Evolutionary conservation across 2,888 invertebrate species (phyloP).

Genomic region (Caenorhabditis drosophilae): DNA sequence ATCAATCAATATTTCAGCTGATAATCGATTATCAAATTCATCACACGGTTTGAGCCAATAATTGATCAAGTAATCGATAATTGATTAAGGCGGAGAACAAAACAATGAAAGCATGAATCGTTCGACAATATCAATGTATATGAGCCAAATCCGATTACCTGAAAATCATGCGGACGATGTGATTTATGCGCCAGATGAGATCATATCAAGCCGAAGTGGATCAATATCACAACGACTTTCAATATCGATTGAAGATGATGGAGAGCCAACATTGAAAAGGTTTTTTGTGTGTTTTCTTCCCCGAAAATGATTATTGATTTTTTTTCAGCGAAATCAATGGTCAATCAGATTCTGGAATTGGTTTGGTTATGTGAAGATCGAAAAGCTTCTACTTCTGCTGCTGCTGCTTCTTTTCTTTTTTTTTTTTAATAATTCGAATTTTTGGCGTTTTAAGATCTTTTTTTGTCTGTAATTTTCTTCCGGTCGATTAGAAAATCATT

Average conservation of each 20-base stretch:
- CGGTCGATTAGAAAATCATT: too few relatives aligned
- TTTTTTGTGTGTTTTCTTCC: neutral
- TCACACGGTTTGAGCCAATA: conserved; percentile 14
- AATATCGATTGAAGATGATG: conserved; percentile 28
- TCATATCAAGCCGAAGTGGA: conserved; percentile 38
- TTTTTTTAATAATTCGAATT: too few relatives aligned
- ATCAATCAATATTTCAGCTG: conserved; percentile 10
- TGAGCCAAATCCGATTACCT: conserved; percentile 38
- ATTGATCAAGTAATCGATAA: too few relatives aligned
- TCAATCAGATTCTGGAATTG: conserved; percentile 38
- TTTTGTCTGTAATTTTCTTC: too few relatives aligned
- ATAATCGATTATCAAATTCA: conserved; percentile 22
- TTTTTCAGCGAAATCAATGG: conserved; percentile 12
- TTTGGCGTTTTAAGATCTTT: too few relatives aligned
- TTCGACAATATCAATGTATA: conserved; percentile 48
- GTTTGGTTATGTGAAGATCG: conserved; percentile 37
- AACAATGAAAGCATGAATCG: conserved; percentile 40
- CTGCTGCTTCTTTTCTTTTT: too few relatives aligned
- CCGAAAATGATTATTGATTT: too few relatives aligned
- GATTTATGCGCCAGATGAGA: conserved; percentile 52
- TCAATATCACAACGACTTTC: conserved; percentile 34
- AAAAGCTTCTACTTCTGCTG: too few relatives aligned
- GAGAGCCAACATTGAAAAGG: conserved; percentile 26
- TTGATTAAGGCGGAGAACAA: neutral
- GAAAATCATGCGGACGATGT: conserved; percentile 50